phyloP scores from a whole-genome alignment of 2,113 vertebrate genomes.

The Sylvietta virens region DNA sequence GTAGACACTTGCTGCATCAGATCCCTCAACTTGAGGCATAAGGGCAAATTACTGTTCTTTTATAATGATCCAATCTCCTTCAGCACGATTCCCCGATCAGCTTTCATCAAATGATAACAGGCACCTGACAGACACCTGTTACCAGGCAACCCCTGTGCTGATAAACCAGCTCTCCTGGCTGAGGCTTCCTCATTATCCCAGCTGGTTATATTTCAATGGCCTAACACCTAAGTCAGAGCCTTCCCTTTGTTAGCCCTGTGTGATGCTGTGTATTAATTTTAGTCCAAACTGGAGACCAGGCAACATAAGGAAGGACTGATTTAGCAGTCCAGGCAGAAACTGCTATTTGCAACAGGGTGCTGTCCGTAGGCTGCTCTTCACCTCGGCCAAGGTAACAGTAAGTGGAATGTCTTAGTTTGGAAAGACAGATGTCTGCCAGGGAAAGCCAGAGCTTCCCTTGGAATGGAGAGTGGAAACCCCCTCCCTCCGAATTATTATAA shows the following conservation, averaged over 20 bases:
- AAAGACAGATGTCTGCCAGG: too few relatives aligned
- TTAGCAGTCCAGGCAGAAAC: not conserved
- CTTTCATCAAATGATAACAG: not conserved
- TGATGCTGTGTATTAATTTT: not conserved
- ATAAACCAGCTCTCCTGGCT: not conserved
- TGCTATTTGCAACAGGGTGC: not conserved
- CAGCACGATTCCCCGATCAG: not conserved
- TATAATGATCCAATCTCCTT: not conserved
- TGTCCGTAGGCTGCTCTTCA: not conserved
- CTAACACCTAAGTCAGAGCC: not conserved
- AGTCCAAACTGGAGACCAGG: not conserved
- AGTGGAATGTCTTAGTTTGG: too few relatives aligned
- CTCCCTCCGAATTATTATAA: too few relatives aligned
- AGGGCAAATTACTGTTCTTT: constrained; percentile 3
- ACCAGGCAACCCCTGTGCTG: not conserved
- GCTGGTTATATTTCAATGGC: not conserved
- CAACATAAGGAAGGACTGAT: not conserved
- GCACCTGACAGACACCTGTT: not conserved
- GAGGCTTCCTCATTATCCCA: not conserved
- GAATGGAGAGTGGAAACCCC: too few relatives aligned
- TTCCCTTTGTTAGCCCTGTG: not conserved
- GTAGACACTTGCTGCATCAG: not conserved
- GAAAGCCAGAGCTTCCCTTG: too few relatives aligned
- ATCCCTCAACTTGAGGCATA: not conserved
- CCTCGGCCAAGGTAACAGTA: not conserved